Conservation (phyloP, 2,113 vertebrate genomes). For the Etia nguti region DNA sequence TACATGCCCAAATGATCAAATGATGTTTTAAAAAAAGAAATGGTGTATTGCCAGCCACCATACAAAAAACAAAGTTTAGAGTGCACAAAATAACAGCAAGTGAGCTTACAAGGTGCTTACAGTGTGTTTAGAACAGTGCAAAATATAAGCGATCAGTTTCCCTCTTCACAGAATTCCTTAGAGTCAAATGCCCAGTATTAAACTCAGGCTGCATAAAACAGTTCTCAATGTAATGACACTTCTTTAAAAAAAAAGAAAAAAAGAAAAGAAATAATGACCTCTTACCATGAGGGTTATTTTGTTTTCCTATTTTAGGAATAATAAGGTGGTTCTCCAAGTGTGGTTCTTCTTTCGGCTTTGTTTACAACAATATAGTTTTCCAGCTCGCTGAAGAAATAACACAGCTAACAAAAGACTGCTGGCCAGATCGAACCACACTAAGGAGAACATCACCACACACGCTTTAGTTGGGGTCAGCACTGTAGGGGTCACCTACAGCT, state of each 20-base stretch:
- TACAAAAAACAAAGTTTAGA: background rate
- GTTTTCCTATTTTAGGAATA: background rate
- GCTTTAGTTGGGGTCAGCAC: background rate
- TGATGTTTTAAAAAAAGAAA: accelerated
- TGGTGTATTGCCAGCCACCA: background rate
- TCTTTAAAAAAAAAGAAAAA: background rate
- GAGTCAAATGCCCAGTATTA: background rate
- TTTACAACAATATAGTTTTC: background rate
- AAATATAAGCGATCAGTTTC: background rate
- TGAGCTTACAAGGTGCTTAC: accelerated
- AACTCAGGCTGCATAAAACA: background rate
- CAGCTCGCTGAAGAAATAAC: accelerated
- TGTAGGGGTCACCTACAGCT: background rate
- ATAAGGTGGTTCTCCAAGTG: background rate
- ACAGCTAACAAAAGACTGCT: background rate
- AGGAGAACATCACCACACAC: background rate
- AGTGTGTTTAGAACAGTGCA: background rate
- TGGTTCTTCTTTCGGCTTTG: background rate
- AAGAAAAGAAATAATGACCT: background rate
- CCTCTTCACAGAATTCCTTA: background rate
- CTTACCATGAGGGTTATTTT: background rate
- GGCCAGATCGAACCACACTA: background rate
- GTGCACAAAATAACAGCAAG: background rate
- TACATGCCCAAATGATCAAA: accelerated
- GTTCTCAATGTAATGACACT: background rate